These are phyloP conservation scores for Aplysia californica DNA, from an alignment of 1,140 invertebrate species.

Conservation along the genomic window DNA sequence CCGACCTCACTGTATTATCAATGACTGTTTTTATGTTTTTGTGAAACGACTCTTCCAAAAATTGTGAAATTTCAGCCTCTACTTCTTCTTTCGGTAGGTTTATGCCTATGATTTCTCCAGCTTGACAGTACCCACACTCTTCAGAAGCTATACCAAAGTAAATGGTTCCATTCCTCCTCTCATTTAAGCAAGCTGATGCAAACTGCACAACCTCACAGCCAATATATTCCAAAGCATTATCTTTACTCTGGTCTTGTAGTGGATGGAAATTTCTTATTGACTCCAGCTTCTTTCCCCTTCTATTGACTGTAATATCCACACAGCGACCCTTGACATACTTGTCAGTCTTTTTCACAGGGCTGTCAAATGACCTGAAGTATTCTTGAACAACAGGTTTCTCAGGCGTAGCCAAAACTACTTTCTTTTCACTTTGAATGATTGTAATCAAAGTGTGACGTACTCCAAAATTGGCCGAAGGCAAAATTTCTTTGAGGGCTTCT, in stretches of 20 bases:
- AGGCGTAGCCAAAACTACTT: background rate
- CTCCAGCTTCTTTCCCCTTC: background rate
- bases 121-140: background rate
- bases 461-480: background rate
- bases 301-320: background rate
- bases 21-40: slow-evolving; percentile 13
- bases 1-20: slow-evolving; percentile 24
- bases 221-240: background rate
- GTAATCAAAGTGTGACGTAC: background rate
- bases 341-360: background rate
- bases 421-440: background rate
- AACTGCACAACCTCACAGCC: slow-evolving; percentile 24
- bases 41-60: slow-evolving; percentile 23
- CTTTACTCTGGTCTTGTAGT: background rate
- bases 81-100: slow-evolving; percentile 1
- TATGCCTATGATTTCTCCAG: slow-evolving; percentile 29
- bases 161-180: slow-evolving; percentile 37
- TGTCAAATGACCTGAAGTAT: slow-evolving; percentile 11
- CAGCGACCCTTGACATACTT: slow-evolving; percentile 12
- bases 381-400: background rate
- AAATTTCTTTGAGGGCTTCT: background rate
- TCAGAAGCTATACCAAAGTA: slow-evolving; percentile 35
- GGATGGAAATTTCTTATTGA: slow-evolving; percentile 4
- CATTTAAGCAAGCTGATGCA: slow-evolving; percentile 39
- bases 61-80: slow-evolving; percentile 7